These are phyloP conservation scores for Ichneumoninae sp. DNA, from an alignment of 2,888 invertebrate species.

Conservation along the genomic window DNA sequence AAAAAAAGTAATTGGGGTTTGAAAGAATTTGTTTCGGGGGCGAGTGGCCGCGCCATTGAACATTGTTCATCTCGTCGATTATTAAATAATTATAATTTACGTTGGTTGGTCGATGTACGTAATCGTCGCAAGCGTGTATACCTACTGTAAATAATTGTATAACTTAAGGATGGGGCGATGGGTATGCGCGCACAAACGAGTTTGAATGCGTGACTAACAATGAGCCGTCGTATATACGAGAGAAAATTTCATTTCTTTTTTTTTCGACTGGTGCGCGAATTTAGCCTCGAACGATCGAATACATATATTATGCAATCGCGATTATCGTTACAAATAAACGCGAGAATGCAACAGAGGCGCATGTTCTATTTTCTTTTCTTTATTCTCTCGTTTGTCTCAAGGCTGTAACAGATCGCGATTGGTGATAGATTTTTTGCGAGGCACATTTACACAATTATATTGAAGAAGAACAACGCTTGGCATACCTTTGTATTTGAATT, in stretches of 20 bases:
- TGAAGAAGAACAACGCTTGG: conserved; percentile 39
- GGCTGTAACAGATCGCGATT: conserved; percentile 38
- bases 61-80: conserved; percentile 63
- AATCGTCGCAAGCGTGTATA: conserved; percentile 66
- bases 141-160: conserved; percentile 70
- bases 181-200: conserved; percentile 65
- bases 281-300: conserved; percentile 33
- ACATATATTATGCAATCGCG: conserved; percentile 16
- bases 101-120: conserved; percentile 61
- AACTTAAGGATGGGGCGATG: conserved; percentile 50
- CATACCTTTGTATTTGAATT: conserved; percentile 52
- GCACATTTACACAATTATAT: conserved; percentile 37
- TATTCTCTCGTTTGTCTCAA: conserved; percentile 28
- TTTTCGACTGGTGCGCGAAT: conserved; percentile 39
- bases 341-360: conserved; percentile 26
- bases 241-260: conserved; percentile 10
- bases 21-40: conserved; percentile 48
- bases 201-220: conserved; percentile 62
- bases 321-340: conserved; percentile 27
- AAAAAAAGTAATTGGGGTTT: conserved; percentile 37
- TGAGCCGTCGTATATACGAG: conserved; percentile 34
- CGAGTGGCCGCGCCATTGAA: conserved; percentile 58
- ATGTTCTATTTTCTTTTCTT: conserved; percentile 9
- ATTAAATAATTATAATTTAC: conserved; percentile 57
- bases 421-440: conserved; percentile 33